Evolutionary conservation across 92 coral and sea anemone species (phyloP), one percentile per base, ranked within the genome.

Genomic region (Isaurus tuberculatus): DNA sequence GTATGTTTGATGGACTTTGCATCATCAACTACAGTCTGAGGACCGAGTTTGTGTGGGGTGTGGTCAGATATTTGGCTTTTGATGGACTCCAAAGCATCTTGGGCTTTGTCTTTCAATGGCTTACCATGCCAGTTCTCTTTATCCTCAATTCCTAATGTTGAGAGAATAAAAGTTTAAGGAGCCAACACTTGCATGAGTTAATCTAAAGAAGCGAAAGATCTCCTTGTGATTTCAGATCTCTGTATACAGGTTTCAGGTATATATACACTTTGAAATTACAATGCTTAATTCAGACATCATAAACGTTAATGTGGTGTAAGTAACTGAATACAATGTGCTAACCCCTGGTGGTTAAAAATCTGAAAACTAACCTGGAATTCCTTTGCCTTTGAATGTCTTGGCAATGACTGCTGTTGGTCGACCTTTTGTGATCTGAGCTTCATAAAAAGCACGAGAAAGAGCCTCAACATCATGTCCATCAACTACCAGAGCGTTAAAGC

Each of bases 381-480:
- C 99, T 65, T 67, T 82, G 72, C 99, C 99, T 67, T 96, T 96
- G 86, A 26, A 94, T 0, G 99, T 96, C 86, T 94, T 96, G 1
- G 99, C 99, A 49, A 96, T 63, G 82, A 96, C 87, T 31, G 97
- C 93, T 16, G 99, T 94, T 44, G 99, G 99, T 13, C 83, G 68
- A 30, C 85, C 98, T 61, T 92, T 90, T 11, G 88, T 65, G 1
- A 55, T 69, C 6, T 87, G 88, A 20, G 99, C 99, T 79, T 96
- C 97, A 65, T 88, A 70, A 65, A 96, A 85, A 20, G 98, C 99
- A 36, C 92, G 90, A 40, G 98, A 92, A 69, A 96, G 87, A 11
- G 65, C 93, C 55, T 92, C 92, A 0, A 96, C 94, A 53, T 96
- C 92, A 70, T 96, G 99, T 8, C 99, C 99, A 88, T 96, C 98